A percentile compares a stretch with the other conserved stretches of the same genome.
Conservation (phyloP, 1,140 invertebrate genomes). For the Asbolus verrucosus region DNA sequence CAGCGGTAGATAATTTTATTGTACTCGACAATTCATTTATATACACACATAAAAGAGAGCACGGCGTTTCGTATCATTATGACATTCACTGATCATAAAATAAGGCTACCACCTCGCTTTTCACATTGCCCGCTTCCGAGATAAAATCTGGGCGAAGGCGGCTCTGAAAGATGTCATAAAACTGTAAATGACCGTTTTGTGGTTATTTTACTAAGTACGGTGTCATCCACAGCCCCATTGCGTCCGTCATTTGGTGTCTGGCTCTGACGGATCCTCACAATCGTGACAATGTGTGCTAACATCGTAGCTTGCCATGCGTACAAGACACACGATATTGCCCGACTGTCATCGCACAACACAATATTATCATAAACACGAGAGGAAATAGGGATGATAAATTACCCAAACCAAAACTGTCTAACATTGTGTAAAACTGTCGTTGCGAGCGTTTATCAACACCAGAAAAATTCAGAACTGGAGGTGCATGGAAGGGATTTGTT, state of each 20-base stretch:
- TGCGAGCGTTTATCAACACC: too few species aligned
- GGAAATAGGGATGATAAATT: slow-evolving; percentile 28
- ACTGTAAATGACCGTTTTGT: slow-evolving; percentile 61
- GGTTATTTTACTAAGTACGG: slow-evolving; percentile 62
- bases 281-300: slow-evolving; percentile 47
- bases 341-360: slow-evolving; percentile 44
- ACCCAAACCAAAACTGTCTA: background rate
- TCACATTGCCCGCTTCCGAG: slow-evolving; percentile 51
- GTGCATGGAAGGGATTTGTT: too few species aligned
- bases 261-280: slow-evolving; percentile 48
- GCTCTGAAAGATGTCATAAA: slow-evolving; percentile 58
- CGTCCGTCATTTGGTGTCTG: slow-evolving; percentile 57
- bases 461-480: too few species aligned
- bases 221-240: slow-evolving; percentile 57
- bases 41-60: slow-evolving; percentile 47
- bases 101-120: slow-evolving; percentile 53
- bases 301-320: slow-evolving; percentile 44
- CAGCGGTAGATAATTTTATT: slow-evolving; percentile 21
- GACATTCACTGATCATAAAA: slow-evolving; percentile 55
- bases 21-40: slow-evolving; percentile 51
- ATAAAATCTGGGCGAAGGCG: slow-evolving; percentile 59
- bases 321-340: slow-evolving; percentile 46
- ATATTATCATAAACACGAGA: slow-evolving; percentile 49
- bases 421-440: background rate
- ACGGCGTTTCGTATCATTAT: slow-evolving; percentile 49